Conservation (phyloP, 2,113 vertebrate species). For the Chaetura pelagica region DNA sequence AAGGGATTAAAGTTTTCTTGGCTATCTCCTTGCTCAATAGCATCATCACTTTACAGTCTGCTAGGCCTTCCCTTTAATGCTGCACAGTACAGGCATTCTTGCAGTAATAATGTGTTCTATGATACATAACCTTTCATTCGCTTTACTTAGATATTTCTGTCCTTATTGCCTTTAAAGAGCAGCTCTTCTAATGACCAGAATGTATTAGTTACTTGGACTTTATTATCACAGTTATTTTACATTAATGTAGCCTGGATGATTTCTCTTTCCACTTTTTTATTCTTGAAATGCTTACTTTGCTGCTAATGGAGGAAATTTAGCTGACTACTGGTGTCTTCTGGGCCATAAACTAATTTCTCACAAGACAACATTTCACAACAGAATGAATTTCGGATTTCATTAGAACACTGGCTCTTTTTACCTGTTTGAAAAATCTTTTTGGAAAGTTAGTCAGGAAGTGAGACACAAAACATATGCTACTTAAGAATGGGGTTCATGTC, state of each 20-base stretch:
- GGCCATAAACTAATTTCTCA: background rate
- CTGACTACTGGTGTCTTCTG: background rate
- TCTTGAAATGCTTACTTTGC: background rate
- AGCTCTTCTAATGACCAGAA: background rate
- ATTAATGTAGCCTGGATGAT: background rate
- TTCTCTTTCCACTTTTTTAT: background rate
- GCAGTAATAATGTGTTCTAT: background rate
- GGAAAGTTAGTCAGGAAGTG: background rate
- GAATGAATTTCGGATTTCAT: background rate
- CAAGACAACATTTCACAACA: background rate
- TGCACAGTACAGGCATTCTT: background rate
- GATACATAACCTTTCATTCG: background rate
- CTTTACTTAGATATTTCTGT: slow-evolving; percentile 4
- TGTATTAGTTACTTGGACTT: background rate
- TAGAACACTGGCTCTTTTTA: background rate
- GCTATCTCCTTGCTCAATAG: background rate
- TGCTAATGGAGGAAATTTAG: background rate
- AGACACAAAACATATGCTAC: background rate
- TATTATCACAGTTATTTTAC: background rate
- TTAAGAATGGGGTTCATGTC: background rate
- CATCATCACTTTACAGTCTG: background rate
- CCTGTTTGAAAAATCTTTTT: background rate
- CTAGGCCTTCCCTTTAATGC: background rate
- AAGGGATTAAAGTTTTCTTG: background rate
- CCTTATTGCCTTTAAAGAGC: slow-evolving; percentile 2